Conservation (phyloP, 2,888 invertebrate species). For the Leptopterna dolabrata region DNA sequence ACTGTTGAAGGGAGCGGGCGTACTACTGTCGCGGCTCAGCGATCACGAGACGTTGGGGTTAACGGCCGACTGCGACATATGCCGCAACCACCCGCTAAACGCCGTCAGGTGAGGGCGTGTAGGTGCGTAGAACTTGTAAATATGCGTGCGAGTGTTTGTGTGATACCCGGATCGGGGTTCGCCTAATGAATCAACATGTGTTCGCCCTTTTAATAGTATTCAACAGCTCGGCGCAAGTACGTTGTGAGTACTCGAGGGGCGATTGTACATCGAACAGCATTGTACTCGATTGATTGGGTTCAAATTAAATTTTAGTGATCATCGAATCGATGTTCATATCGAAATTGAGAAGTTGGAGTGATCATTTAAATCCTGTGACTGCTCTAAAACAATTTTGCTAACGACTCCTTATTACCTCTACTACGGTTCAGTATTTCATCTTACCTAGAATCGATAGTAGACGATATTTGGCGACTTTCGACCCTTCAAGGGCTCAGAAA, state of each 20-base stretch:
- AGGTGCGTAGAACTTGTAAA: background rate
- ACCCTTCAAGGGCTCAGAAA: too few relatives aligned
- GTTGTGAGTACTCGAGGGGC: background rate
- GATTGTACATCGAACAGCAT: too few relatives aligned
- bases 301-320: too few relatives aligned
- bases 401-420: too few relatives aligned
- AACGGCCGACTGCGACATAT: constrained; percentile 47
- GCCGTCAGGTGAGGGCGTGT: background rate
- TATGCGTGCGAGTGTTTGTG: background rate
- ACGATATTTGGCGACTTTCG: too few relatives aligned
- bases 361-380: too few relatives aligned
- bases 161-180: background rate
- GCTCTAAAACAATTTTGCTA: too few relatives aligned
- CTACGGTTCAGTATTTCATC: too few relatives aligned
- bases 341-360: too few relatives aligned
- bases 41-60: constrained; percentile 50
- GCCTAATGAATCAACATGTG: constrained; percentile 31
- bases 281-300: too few relatives aligned
- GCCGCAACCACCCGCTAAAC: background rate
- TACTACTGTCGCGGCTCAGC: constrained; percentile 43
- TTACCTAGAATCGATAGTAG: too few relatives aligned
- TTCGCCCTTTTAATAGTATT: constrained; percentile 37
- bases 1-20: constrained; percentile 13
- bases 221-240: constrained; percentile 18
- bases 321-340: too few relatives aligned